Evolutionary conservation across 2,113 vertebrate genomes (phyloP).

Genomic region (Percopsis transmontana): DNA sequence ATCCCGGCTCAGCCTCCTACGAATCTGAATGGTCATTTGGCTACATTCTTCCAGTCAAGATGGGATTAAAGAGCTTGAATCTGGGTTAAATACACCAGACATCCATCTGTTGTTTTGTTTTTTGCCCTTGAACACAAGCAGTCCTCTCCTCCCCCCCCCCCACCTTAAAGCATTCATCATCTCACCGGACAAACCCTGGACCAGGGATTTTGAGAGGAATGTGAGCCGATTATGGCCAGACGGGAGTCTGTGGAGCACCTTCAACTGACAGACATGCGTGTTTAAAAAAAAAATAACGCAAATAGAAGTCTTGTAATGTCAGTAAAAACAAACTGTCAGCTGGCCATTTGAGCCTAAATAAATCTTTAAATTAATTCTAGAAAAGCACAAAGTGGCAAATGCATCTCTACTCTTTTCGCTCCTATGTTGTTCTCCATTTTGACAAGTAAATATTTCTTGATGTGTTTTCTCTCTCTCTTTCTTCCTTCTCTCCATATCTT

Average conservation of each 20-base stretch:
- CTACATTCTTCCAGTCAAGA: constrained; percentile 74
- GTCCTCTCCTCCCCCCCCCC: constrained; percentile 19
- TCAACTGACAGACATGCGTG: background rate
- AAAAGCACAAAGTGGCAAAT: too few relatives aligned
- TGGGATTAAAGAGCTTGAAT: constrained; percentile 79
- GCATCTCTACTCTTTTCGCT: background rate
- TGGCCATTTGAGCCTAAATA: too few relatives aligned
- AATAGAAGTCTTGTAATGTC: background rate
- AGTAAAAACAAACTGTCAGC: background rate
- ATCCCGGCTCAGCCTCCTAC: constrained; percentile 57
- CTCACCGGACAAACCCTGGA: constrained; percentile 46
- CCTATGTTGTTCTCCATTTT: background rate
- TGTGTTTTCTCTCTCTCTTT: background rate
- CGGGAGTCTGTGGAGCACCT: background rate
- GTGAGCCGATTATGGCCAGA: constrained; percentile 23
- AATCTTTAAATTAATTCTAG: too few relatives aligned
- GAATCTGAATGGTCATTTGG: constrained; percentile 55
- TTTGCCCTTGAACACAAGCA: constrained; percentile 38
- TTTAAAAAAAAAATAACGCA: background rate
- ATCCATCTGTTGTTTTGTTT: constrained; percentile 83
- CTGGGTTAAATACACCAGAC: constrained; percentile 76
- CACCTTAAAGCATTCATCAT: constrained; percentile 39
- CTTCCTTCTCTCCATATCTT: background rate
- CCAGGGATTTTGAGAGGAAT: too few relatives aligned
- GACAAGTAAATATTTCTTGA: background rate